phyloP scores from a whole-genome alignment of 2,797 vertebrate species.

The Leptodactylus fallax region DNA sequence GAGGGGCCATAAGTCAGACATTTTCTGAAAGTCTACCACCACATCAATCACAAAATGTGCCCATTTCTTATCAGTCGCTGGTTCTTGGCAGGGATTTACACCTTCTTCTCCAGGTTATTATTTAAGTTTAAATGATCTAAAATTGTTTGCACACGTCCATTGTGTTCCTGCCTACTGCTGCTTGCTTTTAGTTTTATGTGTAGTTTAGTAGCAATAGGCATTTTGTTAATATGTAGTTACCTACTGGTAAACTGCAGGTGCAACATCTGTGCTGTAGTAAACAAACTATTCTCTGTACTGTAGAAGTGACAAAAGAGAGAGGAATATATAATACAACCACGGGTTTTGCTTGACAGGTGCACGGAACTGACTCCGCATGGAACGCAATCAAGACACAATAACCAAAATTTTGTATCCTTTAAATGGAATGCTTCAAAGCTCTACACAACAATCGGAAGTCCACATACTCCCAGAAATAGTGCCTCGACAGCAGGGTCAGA shows the following conservation, averaged over 20 bases:
- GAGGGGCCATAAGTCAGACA: not conserved
- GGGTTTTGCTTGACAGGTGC: constrained; percentile 56
- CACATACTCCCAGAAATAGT: not conserved
- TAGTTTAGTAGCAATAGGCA: constrained; percentile 60
- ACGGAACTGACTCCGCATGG: constrained; percentile 55
- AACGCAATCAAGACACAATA: constrained; percentile 60
- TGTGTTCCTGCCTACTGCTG: constrained; percentile 52
- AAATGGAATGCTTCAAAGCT: constrained; percentile 32
- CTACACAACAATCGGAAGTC: constrained; percentile 32
- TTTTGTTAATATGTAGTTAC: constrained; percentile 63
- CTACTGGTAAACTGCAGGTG: constrained; percentile 61
- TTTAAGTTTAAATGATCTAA: constrained; percentile 63
- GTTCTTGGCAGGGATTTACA: constrained; percentile 51
- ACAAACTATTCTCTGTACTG: constrained; percentile 59
- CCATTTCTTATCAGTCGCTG: constrained; percentile 29
- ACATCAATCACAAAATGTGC: constrained; percentile 7
- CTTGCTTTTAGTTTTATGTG: constrained; percentile 57
- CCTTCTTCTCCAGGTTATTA: constrained; percentile 57
- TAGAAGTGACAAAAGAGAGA: constrained; percentile 56
- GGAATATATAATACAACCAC: constrained; percentile 53
- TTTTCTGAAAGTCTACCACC: constrained; percentile 21
- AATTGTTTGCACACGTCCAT: constrained; percentile 57
- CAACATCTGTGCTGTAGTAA: constrained; percentile 61
- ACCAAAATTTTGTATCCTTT: constrained; percentile 49
- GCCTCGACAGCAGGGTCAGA: not conserved